Percentiles rank a stretch among this genome's conserved stretches.
Evolutionary conservation across 2,797 vertebrate species (phyloP).

Genomic region (Sebastiscus tertius): DNA sequence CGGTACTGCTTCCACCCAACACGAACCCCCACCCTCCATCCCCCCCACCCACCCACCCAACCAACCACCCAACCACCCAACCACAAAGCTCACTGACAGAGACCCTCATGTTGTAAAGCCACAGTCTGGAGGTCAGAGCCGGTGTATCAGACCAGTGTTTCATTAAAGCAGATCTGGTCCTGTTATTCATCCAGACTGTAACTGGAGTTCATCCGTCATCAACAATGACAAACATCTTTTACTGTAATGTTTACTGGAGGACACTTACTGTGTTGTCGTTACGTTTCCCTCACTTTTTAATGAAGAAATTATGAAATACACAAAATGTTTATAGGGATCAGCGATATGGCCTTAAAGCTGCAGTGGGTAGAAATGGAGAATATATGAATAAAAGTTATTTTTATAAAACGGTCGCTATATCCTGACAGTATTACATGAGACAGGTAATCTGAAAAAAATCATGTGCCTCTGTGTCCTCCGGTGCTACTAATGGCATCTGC

Average conservation of each 20-base stretch:
- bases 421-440: too few relatives aligned
- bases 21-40: neutral
- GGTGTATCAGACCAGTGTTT: neutral
- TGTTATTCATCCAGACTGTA: neutral
- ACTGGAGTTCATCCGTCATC: neutral
- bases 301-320: neutral
- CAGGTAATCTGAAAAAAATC: too few relatives aligned
- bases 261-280: neutral
- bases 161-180: neutral
- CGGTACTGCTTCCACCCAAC: slow-evolving; percentile 38
- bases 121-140: slow-evolving; percentile 51
- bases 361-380: too few relatives aligned
- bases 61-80: neutral
- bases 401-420: too few relatives aligned
- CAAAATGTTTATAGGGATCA: neutral
- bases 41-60: neutral
- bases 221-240: neutral
- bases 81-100: slow-evolving; percentile 34
- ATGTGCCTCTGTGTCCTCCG: too few relatives aligned
- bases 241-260: neutral
- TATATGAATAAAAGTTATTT: too few relatives aligned
- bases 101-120: slow-evolving; percentile 31
- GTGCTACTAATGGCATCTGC: too few relatives aligned
- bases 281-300: neutral
- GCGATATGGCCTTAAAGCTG: neutral